Evolutionary conservation across 2,113 vertebrate species (phyloP), one percentile per base, ranked within the genome.

Genomic region (Calypte anna): DNA sequence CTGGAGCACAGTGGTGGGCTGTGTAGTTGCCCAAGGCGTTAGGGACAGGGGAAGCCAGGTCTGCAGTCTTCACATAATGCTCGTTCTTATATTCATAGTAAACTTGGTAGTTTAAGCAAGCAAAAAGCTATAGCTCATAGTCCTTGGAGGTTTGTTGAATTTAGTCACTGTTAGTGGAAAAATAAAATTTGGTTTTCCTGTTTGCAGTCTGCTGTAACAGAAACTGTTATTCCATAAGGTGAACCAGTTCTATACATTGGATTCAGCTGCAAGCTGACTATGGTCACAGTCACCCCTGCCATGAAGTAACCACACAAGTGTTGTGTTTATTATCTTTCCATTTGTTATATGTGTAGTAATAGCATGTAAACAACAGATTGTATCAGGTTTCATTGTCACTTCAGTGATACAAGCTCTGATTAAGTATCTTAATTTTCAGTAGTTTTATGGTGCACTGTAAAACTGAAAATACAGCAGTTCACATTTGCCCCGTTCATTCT

Each of bases 211-310:
- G 17, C 70, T 79, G 51, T 14, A 6, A 73, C 20, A 58, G 57
- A 68, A 82, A 58, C 40, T 54, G 19, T 44, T 93, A 66, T 3
- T 93, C 20, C 0, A 0, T 57, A 18, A 63, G 48, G 24, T 83
- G 43, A 38, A 24, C 31, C 0, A 0, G 18, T 66, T 58, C 13
- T n/a, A 8, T 58, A 33, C 43, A 4, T 88, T 0, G 0, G 7
- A 33, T 31, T 96, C 6, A 21, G 10, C 15, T 10, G 23, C 67
- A 51, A 12, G 46, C 25, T 50, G 61, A 67, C 48, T 55, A 84
- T 80, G 33, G 10, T 81, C 46, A 17, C 18, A 55, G 46, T 17
- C n/a, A 64, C 27, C 5, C 1, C 0, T 57, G 22, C 25, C 38
- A 7, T 77, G 80, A 66, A 64, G 10, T 75, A 86, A 54, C 33